Evolutionary conservation across 2,797 vertebrate genomes (phyloP).

Genomic region (Siniperca obscura): DNA sequence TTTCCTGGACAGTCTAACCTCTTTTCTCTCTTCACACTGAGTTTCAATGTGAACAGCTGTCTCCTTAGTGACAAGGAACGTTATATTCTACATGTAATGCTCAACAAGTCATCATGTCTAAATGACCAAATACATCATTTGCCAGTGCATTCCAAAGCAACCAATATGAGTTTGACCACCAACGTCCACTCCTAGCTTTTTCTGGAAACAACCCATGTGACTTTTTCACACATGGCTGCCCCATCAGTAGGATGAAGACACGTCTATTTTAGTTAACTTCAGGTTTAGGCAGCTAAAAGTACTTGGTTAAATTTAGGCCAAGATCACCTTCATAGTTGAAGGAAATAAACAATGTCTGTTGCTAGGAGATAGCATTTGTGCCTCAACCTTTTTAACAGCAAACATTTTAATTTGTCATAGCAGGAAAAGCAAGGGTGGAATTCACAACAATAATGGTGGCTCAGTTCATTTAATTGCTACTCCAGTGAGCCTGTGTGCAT

Average conservation of each 20-base stretch:
- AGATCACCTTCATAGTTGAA: not conserved
- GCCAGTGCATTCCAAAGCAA: not conserved
- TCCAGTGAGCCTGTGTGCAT: not conserved
- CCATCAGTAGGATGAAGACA: not conserved
- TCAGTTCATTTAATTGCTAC: not conserved
- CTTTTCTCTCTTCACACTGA: not conserved
- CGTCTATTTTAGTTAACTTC: not conserved
- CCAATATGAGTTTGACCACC: not conserved
- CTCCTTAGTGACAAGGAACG: constrained; percentile 1
- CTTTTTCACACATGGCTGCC: not conserved
- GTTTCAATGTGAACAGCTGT: not conserved
- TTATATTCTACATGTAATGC: not conserved
- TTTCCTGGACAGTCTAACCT: not conserved
- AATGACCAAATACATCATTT: not conserved
- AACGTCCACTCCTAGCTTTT: not conserved
- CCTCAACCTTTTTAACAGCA: not conserved
- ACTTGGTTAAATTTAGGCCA: not conserved
- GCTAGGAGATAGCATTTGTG: not conserved
- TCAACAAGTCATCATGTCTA: not conserved
- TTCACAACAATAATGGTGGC: not conserved
- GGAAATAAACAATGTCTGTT: not conserved
- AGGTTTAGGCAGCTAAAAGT: not conserved
- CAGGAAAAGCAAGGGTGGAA: not conserved
- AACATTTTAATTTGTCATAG: not conserved
- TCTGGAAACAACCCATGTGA: not conserved